phyloP scores from a whole-genome alignment of 2,888 invertebrate genomes.

The Catocala nupta region DNA sequence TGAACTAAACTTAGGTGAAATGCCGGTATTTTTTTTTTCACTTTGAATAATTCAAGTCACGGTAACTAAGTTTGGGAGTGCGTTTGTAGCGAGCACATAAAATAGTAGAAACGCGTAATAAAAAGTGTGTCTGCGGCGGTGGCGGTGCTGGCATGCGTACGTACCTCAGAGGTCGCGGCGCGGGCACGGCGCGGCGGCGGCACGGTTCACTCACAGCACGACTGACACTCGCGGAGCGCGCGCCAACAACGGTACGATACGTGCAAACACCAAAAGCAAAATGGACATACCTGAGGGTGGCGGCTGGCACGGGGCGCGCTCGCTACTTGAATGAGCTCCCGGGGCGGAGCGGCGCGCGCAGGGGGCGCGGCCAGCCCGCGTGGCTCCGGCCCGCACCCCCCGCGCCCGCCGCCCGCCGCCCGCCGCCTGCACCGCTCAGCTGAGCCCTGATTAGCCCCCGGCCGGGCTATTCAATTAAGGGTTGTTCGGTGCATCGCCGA shows the following conservation, averaged over 20 bases:
- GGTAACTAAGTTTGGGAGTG: conserved; percentile 47
- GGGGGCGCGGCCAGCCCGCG: conserved; percentile 89
- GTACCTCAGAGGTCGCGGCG: conserved; percentile 62
- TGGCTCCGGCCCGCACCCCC: conserved; percentile 79
- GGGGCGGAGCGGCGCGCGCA: conserved; percentile 87
- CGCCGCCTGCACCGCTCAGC: conserved; percentile 79
- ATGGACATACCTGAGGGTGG: conserved; percentile 86
- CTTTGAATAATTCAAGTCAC: conserved; percentile 52
- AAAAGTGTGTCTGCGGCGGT: conserved; percentile 43
- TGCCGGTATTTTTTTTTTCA: conserved; percentile 23
- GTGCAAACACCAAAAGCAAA: conserved; percentile 85
- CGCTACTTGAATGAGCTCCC: conserved; percentile 85
- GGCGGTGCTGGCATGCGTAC: conserved; percentile 75
- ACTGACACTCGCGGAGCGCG: conserved; percentile 82
- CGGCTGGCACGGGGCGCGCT: conserved; percentile 85
- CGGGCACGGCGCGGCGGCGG: conserved; percentile 54
- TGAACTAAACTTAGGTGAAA: conserved; percentile 16
- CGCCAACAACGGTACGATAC: conserved; percentile 73
- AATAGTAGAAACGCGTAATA: conserved; percentile 47
- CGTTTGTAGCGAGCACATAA: conserved; percentile 55
- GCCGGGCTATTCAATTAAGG: conserved; percentile 86
- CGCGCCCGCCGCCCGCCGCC: conserved; percentile 52
- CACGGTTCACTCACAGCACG: conserved; percentile 77
- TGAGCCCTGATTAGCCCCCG: conserved; percentile 86
- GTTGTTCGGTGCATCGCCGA: conserved; percentile 81